phyloP scores from a whole-genome alignment of 2,113 vertebrate species.

The Mesembrinibis cayennensis region DNA sequence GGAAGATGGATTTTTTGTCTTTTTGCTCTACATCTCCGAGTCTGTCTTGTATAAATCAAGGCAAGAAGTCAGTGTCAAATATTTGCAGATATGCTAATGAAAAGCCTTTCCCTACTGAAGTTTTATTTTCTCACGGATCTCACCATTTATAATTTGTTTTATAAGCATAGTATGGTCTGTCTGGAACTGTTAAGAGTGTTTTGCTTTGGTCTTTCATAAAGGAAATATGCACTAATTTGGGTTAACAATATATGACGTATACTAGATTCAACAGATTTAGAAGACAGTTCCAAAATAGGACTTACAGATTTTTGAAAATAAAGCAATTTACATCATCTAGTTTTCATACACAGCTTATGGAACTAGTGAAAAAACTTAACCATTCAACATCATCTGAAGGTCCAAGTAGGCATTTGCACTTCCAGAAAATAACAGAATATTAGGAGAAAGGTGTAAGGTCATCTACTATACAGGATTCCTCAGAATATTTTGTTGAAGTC shows the following conservation, averaged over 20 bases:
- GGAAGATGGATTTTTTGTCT: neutral
- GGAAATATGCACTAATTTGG: neutral
- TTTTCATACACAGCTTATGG: neutral
- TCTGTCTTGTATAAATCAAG: neutral
- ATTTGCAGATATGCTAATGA: neutral
- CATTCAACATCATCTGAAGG: neutral
- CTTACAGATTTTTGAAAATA: neutral
- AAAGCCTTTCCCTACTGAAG: conserved; percentile 1
- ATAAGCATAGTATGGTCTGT: neutral
- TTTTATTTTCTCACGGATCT: neutral
- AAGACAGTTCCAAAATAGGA: neutral
- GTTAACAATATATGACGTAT: neutral
- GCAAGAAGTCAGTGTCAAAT: neutral
- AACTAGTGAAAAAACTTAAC: neutral
- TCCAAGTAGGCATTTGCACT: neutral
- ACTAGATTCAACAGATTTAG: neutral
- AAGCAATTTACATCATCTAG: neutral
- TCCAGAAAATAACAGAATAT: neutral
- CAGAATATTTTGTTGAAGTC: neutral
- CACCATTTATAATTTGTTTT: neutral
- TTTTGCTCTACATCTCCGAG: neutral
- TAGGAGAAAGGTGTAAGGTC: neutral
- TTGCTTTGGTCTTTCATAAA: neutral
- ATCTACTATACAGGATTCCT: neutral
- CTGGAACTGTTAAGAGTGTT: neutral